Evolutionary conservation across 2,113 vertebrate genomes (phyloP).

Genomic region (Dromas ardeola): DNA sequence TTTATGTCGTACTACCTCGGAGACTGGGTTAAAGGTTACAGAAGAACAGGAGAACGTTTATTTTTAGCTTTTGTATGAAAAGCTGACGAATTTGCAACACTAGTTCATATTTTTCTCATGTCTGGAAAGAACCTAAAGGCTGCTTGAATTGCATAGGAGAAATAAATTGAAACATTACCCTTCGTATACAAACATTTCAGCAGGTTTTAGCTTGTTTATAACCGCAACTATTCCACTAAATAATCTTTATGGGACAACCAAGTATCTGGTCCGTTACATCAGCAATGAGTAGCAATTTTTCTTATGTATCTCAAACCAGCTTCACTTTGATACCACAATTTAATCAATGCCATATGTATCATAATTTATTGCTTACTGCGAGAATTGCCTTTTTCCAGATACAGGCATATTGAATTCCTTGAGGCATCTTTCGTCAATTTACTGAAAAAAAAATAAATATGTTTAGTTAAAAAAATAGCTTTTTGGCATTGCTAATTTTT

Average conservation of each 20-base stretch:
- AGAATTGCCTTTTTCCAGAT: not conserved
- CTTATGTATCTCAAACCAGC: not conserved
- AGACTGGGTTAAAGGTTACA: conserved; percentile 1
- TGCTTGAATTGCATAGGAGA: not conserved
- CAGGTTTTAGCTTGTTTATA: conserved; percentile 21
- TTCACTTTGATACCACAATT: not conserved
- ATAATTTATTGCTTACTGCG: not conserved
- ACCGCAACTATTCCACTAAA: not conserved
- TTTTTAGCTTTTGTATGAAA: not conserved
- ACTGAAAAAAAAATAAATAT: not conserved
- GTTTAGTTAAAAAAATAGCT: not conserved
- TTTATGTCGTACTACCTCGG: not conserved
- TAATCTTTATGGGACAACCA: not conserved
- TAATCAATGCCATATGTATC: not conserved
- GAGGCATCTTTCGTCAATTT: not conserved
- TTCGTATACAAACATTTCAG: not conserved
- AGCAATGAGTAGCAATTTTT: not conserved
- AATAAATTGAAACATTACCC: not conserved
- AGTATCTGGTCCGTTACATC: not conserved
- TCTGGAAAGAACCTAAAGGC: not conserved
- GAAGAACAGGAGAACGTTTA: not conserved
- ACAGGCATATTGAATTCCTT: not conserved
- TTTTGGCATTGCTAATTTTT: not conserved
- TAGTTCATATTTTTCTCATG: conserved; percentile 2
- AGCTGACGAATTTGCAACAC: conserved; percentile 29